Base-by-base conservation (phyloP, 2,797 vertebrate genomes). In the Pelochelys cantorii region DNA sequence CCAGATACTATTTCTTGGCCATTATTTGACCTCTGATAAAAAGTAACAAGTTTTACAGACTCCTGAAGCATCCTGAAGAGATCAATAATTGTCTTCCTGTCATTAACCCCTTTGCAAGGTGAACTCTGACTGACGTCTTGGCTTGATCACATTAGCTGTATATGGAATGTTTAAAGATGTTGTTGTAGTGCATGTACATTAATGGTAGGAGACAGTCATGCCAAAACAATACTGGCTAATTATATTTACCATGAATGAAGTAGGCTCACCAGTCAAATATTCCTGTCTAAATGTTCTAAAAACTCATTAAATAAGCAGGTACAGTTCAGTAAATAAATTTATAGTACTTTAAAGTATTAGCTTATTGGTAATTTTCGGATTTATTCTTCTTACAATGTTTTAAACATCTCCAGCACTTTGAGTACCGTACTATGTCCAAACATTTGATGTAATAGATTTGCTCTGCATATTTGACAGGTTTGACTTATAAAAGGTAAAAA, bases 61-160 rank as follows among this genome's bases (percentile, higher is more conserved):
- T 71, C 10, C n/a, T 71, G 65, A 17, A 55, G 29, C 85, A 29
- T 83, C 57, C 17, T 48, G 81, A 91, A 80, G 79, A 53, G 52
- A 53, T 98, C 97, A 94, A 98, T 98, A 96, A 25, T 91, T 97
- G 92, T 86, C 97, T 96, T 97, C 87, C 93, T 97, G 95, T 96
- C 95, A 98, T 98, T 95, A 98, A 97, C 97, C 97, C 90, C 83
- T 97, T 88, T 92, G 85, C 92, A 87, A 95, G 97, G 97, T 96
- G 94, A 71, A 71, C n/a, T 37, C 68, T 71, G 68, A 71, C 18
- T 37, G 68, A 71, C 34, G 34, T 88, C 84, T 89, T 79, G 87
- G 56, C 52, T 94, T 82, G 25, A 59, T 11, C 57, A 20, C n/a
- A 34, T 22, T 34, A 68, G n/a, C 65, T 68, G 65, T 34, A 68